Conservation (phyloP, 1,140 invertebrate genomes). For the Adoxophyes honmai region DNA sequence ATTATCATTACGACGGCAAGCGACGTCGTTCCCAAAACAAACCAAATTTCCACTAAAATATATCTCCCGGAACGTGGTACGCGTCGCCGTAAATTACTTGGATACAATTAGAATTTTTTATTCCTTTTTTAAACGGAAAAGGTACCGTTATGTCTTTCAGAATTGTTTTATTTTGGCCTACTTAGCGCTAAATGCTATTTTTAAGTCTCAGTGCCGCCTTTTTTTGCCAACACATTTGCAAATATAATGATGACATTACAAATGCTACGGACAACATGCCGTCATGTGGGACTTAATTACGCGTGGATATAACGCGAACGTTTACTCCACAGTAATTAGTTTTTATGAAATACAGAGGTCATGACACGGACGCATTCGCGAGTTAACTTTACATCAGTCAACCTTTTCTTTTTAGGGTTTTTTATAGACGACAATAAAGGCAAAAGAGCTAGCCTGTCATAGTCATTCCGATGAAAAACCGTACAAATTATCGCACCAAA, state of each 20-base stretch:
- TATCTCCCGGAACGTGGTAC: neutral
- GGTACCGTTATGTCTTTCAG: neutral
- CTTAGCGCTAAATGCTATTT: too few species aligned
- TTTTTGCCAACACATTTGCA: too few species aligned
- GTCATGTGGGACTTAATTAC: constrained; percentile 2
- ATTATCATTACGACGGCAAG: constrained; percentile 10
- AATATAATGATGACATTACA: neutral
- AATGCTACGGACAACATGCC: neutral
- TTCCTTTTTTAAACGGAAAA: neutral
- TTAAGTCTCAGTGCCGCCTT: too few species aligned
- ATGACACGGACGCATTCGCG: constrained; percentile 5
- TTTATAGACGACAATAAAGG: too few species aligned
- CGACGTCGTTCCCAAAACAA: constrained; percentile 1
- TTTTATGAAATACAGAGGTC: neutral
- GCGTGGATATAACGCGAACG: neutral
- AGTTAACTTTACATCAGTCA: neutral
- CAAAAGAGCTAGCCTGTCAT: too few species aligned
- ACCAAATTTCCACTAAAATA: constrained; percentile 5
- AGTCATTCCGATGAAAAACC: too few species aligned
- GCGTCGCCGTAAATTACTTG: neutral
- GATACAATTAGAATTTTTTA: constrained; percentile 7
- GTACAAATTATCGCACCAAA: too few species aligned
- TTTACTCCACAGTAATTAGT: neutral
- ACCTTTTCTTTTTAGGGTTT: too few species aligned
- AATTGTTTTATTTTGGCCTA: too few species aligned